A percentile compares a stretch with the other conserved stretches of the same genome.
phyloP scores from a whole-genome alignment of 2,797 vertebrate species.

The Cyprinella venusta region DNA sequence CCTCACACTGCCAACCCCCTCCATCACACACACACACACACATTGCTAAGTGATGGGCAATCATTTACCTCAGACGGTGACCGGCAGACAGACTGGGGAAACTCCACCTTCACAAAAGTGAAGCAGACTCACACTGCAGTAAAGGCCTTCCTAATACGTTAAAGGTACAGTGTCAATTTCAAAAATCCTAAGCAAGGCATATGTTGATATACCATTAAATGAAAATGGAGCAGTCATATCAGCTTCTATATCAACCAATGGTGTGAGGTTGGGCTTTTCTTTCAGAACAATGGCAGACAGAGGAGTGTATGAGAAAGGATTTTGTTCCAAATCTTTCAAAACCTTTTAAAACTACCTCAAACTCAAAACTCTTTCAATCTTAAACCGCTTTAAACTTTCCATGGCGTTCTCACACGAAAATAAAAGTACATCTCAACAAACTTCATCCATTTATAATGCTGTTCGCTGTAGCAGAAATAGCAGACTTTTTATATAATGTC shows the following conservation, averaged over 20 bases:
- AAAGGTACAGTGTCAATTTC: background rate
- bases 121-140: background rate
- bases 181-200: background rate
- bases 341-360: background rate
- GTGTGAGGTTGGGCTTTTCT: background rate
- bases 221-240: background rate
- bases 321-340: background rate
- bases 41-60: constrained; percentile 30
- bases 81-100: background rate
- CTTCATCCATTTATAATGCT: background rate
- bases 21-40: constrained; percentile 13
- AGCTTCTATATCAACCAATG: background rate
- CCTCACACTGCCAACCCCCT: constrained; percentile 4
- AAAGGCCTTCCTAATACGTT: background rate
- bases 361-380: background rate
- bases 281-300: background rate
- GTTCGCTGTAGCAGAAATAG: background rate
- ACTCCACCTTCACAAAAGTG: background rate
- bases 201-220: background rate
- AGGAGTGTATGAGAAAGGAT: background rate
- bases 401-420: background rate
- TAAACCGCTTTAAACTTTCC: background rate
- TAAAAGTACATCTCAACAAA: background rate
- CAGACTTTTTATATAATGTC: background rate
- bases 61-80: constrained; percentile 30